Evolutionary conservation across 2,797 vertebrate species (phyloP).

Genomic region (Poeciliopsis presidionis): DNA sequence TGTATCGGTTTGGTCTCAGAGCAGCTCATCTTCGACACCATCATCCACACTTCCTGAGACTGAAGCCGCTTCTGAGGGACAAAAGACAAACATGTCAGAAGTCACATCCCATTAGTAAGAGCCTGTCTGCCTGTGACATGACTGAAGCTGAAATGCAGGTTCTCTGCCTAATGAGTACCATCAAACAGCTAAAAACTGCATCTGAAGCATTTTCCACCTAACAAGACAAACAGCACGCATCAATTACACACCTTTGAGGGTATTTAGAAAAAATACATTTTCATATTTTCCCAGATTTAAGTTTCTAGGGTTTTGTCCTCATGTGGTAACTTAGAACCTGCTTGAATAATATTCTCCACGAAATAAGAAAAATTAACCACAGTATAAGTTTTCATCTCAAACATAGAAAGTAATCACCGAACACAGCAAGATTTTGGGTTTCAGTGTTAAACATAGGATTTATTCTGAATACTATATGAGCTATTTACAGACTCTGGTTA

Average conservation of each 20-base stretch:
- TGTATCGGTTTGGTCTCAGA: conserved; percentile 66
- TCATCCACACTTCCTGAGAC: conserved; percentile 85
- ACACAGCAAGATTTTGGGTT: neutral
- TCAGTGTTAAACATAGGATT: neutral
- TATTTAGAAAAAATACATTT: neutral
- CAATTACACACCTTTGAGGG: neutral
- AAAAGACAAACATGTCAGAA: neutral
- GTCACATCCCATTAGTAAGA: neutral
- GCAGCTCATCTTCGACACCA: conserved; percentile 75
- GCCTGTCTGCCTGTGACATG: neutral
- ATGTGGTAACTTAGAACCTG: neutral
- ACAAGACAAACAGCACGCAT: neutral
- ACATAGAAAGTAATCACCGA: neutral
- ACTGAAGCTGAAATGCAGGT: neutral
- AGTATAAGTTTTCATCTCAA: no score
- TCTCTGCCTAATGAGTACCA: neutral
- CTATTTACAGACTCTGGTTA: neutral
- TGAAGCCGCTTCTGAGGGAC: conserved; percentile 78
- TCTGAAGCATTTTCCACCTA: neutral
- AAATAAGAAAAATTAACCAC: neutral
- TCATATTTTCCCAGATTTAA: neutral
- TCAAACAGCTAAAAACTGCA: neutral
- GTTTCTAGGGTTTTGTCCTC: neutral
- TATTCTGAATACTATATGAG: neutral
- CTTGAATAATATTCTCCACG: neutral